phyloP scores from a whole-genome alignment of 2,888 invertebrate species.

The Auanema sp. region DNA sequence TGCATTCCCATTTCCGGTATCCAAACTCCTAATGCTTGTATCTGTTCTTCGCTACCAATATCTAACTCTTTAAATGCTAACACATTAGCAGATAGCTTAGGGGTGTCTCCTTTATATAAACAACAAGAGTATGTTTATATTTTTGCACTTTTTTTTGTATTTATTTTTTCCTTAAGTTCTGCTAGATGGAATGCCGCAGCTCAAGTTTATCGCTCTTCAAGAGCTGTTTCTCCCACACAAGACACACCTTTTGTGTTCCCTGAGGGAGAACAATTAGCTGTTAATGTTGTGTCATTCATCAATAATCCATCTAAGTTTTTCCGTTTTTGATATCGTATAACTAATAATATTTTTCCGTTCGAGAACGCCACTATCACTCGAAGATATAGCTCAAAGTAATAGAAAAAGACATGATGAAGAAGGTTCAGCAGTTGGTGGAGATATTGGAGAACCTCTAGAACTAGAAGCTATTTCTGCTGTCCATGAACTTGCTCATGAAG shows the following conservation, averaged over 20 bases:
- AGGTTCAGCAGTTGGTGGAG: constrained; percentile 33
- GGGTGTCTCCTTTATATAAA: constrained; percentile 60
- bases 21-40: constrained; percentile 6
- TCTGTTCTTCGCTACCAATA: constrained; percentile 17
- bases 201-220: constrained; percentile 59
- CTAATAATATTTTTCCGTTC: constrained; percentile 6
- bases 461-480: constrained; percentile 77
- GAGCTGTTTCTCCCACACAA: constrained; percentile 54
- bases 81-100: constrained; percentile 57
- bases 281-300: constrained; percentile 12
- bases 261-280: constrained; percentile 9
- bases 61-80: constrained; percentile 46
- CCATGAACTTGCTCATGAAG: constrained; percentile 76
- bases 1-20: constrained; percentile 6
- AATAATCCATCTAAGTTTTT: constrained; percentile 5
- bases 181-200: constrained; percentile 62
- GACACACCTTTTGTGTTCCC: constrained; percentile 26
- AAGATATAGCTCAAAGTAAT: constrained; percentile 59
- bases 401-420: constrained; percentile 36
- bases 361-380: constrained; percentile 54
- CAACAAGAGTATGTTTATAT: constrained; percentile 56
- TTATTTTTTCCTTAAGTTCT: constrained; percentile 31
- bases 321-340: background rate
- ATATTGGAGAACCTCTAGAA: constrained; percentile 51
- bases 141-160: constrained; percentile 1